phyloP scores from a whole-genome alignment of 2,113 vertebrate genomes.

The Catagonus wagneri region DNA sequence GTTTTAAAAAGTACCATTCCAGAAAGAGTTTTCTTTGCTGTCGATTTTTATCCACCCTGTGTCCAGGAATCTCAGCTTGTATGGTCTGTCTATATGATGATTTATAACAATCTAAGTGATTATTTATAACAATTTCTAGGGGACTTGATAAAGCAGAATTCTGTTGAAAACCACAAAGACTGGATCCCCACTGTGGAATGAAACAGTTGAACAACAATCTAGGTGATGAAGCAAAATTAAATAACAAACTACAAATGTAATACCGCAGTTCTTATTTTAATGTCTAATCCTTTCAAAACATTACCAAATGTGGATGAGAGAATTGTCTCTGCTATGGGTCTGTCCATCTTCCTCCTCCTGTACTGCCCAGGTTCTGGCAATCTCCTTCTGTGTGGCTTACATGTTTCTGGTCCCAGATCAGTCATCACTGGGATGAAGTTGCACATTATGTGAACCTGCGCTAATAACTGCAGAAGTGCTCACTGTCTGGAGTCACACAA shows the following conservation, averaged over 20 bases:
- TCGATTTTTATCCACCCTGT: background rate
- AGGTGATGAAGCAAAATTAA: conserved; percentile 49
- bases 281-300: background rate
- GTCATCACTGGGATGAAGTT: background rate
- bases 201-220: background rate
- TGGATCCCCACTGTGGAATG: background rate
- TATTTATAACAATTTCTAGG: background rate
- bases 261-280: background rate
- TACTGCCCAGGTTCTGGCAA: background rate
- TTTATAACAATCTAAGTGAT: conserved; percentile 7
- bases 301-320: conserved; percentile 14
- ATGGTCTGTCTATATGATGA: background rate
- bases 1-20: background rate
- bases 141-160: background rate
- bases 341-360: background rate
- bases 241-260: conserved; percentile 25
- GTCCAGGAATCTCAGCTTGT: background rate
- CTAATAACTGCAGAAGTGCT: background rate
- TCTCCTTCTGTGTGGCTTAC: background rate
- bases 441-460: background rate
- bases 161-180: background rate
- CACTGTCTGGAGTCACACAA: background rate
- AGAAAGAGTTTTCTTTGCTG: background rate
- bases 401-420: background rate
- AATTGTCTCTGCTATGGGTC: background rate